Percentiles rank a stretch among this genome's conserved stretches.
Conservation (phyloP, 2,113 vertebrate species). For the Scytalopus superciliaris region DNA sequence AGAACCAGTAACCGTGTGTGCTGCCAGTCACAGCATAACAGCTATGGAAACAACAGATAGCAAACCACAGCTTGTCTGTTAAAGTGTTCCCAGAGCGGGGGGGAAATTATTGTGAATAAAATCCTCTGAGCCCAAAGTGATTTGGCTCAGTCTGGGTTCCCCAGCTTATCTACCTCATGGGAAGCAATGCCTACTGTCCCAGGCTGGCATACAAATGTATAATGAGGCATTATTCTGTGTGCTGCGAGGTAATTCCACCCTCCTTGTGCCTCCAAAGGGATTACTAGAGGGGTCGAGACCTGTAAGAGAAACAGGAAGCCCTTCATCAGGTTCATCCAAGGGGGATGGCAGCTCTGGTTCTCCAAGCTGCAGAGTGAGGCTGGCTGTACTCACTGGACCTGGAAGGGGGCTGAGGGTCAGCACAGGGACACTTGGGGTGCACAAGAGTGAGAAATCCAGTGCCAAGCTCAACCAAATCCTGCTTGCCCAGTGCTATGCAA, state of each 20-base stretch:
- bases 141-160: not conserved
- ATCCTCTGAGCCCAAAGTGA: not conserved
- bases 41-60: not conserved
- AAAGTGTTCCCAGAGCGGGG: not conserved
- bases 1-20: not conserved
- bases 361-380: not conserved
- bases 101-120: not conserved
- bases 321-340: not conserved
- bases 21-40: not conserved
- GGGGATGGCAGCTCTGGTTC: not conserved
- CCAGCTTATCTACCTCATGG: not conserved
- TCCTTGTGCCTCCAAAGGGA: accelerated
- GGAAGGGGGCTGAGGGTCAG: not conserved
- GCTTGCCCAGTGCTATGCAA: not conserved
- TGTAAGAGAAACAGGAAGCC: not conserved
- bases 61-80: not conserved
- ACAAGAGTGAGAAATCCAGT: not conserved
- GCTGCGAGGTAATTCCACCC: not conserved
- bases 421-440: not conserved
- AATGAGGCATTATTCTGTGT: not conserved
- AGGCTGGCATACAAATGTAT: not conserved
- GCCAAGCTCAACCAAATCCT: accelerated
- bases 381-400: not conserved
- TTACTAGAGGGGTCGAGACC: not conserved
- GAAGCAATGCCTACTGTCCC: not conserved